Evolutionary conservation across 2,888 invertebrate species (phyloP).

Genomic region (Saturnia pavonia): DNA sequence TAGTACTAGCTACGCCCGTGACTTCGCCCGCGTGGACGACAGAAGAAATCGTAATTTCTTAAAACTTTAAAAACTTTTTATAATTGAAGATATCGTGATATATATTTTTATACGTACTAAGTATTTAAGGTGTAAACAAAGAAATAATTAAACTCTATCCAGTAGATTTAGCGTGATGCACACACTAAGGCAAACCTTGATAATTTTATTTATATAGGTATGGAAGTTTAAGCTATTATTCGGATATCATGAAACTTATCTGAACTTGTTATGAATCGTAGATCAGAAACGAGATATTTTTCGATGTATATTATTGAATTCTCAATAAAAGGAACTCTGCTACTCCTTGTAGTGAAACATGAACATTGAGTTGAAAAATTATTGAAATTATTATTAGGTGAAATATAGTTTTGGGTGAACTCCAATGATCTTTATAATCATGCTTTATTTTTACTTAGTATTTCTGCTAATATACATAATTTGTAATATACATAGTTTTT

Average conservation of each 20-base stretch:
- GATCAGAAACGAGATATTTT: not conserved
- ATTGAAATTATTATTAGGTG: conserved; percentile 36
- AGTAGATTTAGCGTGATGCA: too few species aligned
- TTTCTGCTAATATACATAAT: too few species aligned
- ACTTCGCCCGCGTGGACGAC: too few species aligned
- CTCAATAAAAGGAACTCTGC: conserved; percentile 34
- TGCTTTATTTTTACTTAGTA: not conserved
- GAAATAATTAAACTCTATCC: too few species aligned
- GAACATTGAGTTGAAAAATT: conserved; percentile 34
- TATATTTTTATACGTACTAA: too few species aligned
- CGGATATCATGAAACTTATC: not conserved
- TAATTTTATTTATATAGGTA: not conserved
- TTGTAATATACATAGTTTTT: too few species aligned
- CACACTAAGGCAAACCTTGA: too few species aligned
- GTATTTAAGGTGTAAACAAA: too few species aligned
- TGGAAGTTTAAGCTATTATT: not conserved
- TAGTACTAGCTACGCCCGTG: too few species aligned
- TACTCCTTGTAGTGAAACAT: conserved; percentile 35
- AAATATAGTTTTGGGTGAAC: conserved; percentile 26
- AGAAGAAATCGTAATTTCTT: too few species aligned
- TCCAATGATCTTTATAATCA: conserved; percentile 12
- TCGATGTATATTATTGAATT: conserved; percentile 30
- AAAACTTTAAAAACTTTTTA: too few species aligned
- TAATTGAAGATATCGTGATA: too few species aligned
- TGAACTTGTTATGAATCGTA: not conserved